Evolutionary conservation across 2,888 invertebrate species (phyloP).

Genomic region (Gortyna flavago): DNA sequence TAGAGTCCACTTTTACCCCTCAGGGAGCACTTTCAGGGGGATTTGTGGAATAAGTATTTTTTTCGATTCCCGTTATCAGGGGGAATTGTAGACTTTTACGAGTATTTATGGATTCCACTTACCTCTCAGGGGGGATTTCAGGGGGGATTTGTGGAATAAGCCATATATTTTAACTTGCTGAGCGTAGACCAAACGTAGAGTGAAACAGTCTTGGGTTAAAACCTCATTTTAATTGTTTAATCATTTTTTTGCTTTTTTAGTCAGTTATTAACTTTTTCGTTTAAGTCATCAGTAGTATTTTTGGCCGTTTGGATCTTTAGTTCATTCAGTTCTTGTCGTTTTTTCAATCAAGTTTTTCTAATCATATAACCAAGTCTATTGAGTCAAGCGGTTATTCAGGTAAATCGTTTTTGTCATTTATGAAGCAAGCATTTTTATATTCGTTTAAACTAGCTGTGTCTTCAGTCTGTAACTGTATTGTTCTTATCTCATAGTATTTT

Average conservation of each 20-base stretch:
- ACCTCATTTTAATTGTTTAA: not conserved
- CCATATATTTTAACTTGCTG: too few species aligned
- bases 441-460: not conserved
- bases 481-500: not conserved
- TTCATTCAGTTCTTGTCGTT: not conserved
- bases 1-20: too few species aligned
- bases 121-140: too few species aligned
- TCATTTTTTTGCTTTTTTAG: too few species aligned
- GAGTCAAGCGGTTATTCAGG: not conserved
- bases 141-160: too few species aligned
- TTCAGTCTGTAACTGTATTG: not conserved
- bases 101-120: too few species aligned
- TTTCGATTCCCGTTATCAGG: too few species aligned
- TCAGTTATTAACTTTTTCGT: not conserved
- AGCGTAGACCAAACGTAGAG: too few species aligned
- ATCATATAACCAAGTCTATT: not conserved
- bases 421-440: not conserved
- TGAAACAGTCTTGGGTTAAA: not conserved
- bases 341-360: not conserved
- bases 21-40: too few species aligned
- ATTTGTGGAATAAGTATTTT: too few species aligned
- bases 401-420: not conserved
- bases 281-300: too few species aligned
- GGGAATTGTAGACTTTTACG: too few species aligned
- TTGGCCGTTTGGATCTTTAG: not conserved